These are phyloP conservation scores for Mastigias papua DNA, from an alignment of 30 jellyfish, hydroid and myxozoan genomes.

Conservation along the genomic window DNA sequence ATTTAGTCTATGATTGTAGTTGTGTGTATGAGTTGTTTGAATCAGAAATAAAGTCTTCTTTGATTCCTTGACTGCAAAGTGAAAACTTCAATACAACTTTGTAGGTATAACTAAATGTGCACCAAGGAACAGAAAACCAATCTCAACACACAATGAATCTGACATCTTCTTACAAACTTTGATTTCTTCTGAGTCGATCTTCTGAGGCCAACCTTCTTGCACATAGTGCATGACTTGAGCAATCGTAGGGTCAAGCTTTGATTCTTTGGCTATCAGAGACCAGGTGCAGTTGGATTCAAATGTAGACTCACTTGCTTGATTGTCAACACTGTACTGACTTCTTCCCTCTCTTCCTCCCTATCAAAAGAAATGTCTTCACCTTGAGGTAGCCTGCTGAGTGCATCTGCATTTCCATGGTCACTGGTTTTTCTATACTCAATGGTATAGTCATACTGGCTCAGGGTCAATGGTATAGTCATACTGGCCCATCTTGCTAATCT, in stretches of 20 bases:
- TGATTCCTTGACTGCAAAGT: no score
- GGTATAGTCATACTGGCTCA: not conserved
- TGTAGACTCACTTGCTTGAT: not conserved
- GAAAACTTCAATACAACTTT: not conserved
- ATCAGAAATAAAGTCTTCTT: no score
- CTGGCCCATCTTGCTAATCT: not conserved
- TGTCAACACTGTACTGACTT: not conserved
- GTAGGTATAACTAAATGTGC: not conserved
- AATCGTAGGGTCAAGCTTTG: not conserved
- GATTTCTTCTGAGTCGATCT: not conserved
- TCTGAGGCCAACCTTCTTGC: not conserved
- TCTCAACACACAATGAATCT: not conserved
- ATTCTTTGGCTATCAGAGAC: not conserved
- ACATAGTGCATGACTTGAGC: not conserved
- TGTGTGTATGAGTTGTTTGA: no score
- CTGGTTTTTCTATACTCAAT: not conserved
- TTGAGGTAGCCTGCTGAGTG: not conserved
- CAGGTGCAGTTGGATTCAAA: not conserved
- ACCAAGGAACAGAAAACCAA: not conserved
- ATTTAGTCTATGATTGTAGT: no score
- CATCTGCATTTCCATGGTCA: not conserved
- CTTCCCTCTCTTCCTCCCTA: not conserved
- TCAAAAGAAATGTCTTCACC: not conserved
- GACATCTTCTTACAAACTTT: not conserved
- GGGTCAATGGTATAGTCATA: not conserved